A percentile compares a stretch with the other conserved stretches of the same genome.
Conservation (phyloP, 2,888 invertebrate genomes). For the Lomographa bimaculata region DNA sequence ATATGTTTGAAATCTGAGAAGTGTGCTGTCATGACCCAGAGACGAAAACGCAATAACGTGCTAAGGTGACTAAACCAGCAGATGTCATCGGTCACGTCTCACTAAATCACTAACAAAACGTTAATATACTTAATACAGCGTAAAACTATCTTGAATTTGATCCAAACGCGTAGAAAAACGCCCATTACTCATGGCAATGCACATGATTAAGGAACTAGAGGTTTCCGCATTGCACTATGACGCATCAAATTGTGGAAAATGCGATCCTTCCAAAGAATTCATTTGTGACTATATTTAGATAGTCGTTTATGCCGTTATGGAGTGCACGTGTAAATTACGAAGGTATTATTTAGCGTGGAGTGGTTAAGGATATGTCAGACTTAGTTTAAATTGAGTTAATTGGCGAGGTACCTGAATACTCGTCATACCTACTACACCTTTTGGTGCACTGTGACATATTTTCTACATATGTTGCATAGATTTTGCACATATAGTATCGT, state of each 20-base stretch:
- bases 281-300: conserved; percentile 16
- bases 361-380: no score
- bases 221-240: conserved; percentile 33
- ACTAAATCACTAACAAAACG: conserved; percentile 20
- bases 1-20: no score
- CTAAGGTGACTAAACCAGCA: no score
- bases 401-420: no score
- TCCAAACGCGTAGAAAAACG: conserved; percentile 34
- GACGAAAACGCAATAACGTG: no score
- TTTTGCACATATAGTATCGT: no score
- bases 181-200: conserved; percentile 24
- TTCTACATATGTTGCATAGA: no score
- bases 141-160: conserved; percentile 30
- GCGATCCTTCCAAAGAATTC: conserved; percentile 27
- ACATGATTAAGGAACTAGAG: conserved; percentile 25
- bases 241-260: conserved; percentile 31
- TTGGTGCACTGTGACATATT: no score
- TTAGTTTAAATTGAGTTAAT: no score
- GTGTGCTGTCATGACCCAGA: no score
- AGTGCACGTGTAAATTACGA: conserved; percentile 9
- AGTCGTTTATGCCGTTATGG: conserved; percentile 11
- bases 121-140: conserved; percentile 8
- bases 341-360: not conserved
- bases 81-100: no score
- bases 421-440: no score